Percentiles rank a stretch among this genome's conserved stretches.
These are phyloP conservation scores for Paraescarpia echinospica DNA, from an alignment of 1,140 invertebrate genomes.

Conservation along the genomic window DNA sequence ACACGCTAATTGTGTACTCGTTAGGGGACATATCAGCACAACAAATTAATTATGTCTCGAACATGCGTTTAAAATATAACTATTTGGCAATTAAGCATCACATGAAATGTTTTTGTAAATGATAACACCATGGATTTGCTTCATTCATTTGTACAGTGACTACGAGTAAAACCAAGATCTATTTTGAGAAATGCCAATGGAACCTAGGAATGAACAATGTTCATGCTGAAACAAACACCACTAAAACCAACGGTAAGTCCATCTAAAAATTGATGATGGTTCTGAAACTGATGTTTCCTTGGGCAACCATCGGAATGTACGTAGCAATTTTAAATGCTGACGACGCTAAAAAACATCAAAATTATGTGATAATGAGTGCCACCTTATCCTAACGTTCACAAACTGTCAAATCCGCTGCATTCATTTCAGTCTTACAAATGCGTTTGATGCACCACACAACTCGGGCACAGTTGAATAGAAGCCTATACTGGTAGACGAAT, in stretches of 20 bases:
- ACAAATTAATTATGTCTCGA: too few relatives aligned
- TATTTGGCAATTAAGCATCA: background rate
- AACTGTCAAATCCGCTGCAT: background rate
- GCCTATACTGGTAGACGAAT: too few relatives aligned
- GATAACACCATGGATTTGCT: conserved; percentile 5
- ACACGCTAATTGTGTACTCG: background rate
- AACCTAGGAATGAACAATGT: background rate
- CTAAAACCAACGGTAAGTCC: background rate
- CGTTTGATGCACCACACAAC: background rate
- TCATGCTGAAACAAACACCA: background rate
- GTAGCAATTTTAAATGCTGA: background rate
- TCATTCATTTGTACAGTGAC: background rate
- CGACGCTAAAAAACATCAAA: background rate
- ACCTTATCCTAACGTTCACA: background rate
- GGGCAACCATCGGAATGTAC: background rate
- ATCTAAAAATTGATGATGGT: background rate
- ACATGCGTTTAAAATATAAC: too few relatives aligned
- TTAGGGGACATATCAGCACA: background rate
- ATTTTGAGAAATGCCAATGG: background rate
- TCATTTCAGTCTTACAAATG: too few relatives aligned
- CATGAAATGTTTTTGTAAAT: too few relatives aligned
- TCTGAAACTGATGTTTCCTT: background rate
- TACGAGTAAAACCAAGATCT: background rate
- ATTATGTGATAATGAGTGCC: background rate
- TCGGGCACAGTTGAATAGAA: too few relatives aligned